Percentiles rank a stretch among this genome's conserved stretches.
These are phyloP conservation scores for Cotesia glomerata DNA, from an alignment of 1,140 invertebrate genomes.

Conservation along the genomic window DNA sequence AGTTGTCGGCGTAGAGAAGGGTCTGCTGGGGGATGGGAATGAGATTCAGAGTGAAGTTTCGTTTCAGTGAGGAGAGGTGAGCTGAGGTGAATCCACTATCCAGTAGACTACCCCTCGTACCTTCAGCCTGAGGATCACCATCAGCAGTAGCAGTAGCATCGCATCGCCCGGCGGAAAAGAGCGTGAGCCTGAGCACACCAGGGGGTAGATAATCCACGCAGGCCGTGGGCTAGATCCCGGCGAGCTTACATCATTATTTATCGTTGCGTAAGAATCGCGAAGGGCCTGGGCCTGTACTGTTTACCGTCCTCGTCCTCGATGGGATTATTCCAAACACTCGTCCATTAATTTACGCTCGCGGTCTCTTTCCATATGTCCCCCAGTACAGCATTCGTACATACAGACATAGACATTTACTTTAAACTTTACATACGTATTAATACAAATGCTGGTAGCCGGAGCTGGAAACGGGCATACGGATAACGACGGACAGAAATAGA, in stretches of 20 bases:
- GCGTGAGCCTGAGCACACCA: slow-evolving; percentile 1
- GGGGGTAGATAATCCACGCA: slow-evolving; percentile 39
- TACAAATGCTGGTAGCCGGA: too few relatives aligned
- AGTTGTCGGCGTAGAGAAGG: background rate
- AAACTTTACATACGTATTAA: background rate
- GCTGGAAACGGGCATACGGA: background rate
- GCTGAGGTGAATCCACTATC: background rate
- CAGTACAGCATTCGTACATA: background rate
- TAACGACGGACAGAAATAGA: slow-evolving; percentile 6
- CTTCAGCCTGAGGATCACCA: background rate
- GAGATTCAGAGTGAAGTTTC: background rate
- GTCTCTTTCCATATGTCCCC: slow-evolving; percentile 16
- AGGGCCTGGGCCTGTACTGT: slow-evolving; percentile 46
- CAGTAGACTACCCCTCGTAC: too few relatives aligned
- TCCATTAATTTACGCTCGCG: slow-evolving; percentile 43
- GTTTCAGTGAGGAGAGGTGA: background rate
- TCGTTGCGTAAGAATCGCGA: slow-evolving; percentile 59
- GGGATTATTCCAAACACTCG: slow-evolving; percentile 40
- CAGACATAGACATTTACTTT: background rate
- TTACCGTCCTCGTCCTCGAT: slow-evolving; percentile 51
- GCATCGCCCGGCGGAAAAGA: background rate
- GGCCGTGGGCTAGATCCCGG: slow-evolving; percentile 37
- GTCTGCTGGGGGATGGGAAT: background rate
- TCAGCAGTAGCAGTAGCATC: too few relatives aligned
- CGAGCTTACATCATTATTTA: slow-evolving; percentile 57